Evolutionary conservation across 1,140 invertebrate species (phyloP).

Genomic region (Hypothenemus hampei): DNA sequence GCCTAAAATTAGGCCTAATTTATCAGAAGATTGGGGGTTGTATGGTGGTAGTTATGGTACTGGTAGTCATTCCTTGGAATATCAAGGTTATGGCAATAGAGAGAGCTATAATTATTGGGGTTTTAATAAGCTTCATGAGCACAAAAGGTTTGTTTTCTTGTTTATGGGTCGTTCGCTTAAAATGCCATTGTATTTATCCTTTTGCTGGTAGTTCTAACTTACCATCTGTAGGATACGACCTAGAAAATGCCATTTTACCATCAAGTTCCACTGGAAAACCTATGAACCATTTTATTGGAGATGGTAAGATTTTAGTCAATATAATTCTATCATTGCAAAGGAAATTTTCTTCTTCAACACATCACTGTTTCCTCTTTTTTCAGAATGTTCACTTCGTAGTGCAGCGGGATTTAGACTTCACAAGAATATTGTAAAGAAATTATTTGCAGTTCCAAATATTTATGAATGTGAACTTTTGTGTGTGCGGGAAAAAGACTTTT

Average conservation of each 20-base stretch:
- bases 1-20: too few species aligned
- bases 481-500: conserved; percentile 62
- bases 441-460: conserved; percentile 58
- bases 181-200: not conserved
- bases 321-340: not conserved
- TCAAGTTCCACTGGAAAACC: conserved; percentile 25
- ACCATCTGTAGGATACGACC: conserved; percentile 5
- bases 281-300: conserved; percentile 33
- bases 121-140: conserved; percentile 29
- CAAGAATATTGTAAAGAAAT: conserved; percentile 58
- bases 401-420: conserved; percentile 67
- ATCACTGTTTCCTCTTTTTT: conserved; percentile 32
- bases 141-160: not conserved
- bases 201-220: not conserved
- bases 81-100: conserved; percentile 37
- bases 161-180: not conserved
- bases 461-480: conserved; percentile 71
- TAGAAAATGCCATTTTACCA: conserved; percentile 32
- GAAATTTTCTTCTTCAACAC: not conserved
- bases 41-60: conserved; percentile 44
- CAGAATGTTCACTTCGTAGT: conserved; percentile 69
- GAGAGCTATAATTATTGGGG: conserved; percentile 43
- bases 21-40: conserved; percentile 36
- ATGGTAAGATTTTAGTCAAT: conserved; percentile 29
- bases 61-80: conserved; percentile 34